A percentile compares a stretch with the other conserved stretches of the same genome.
Evolutionary conservation across 1,140 invertebrate genomes (phyloP).

Genomic region (Drosophila nikananu): DNA sequence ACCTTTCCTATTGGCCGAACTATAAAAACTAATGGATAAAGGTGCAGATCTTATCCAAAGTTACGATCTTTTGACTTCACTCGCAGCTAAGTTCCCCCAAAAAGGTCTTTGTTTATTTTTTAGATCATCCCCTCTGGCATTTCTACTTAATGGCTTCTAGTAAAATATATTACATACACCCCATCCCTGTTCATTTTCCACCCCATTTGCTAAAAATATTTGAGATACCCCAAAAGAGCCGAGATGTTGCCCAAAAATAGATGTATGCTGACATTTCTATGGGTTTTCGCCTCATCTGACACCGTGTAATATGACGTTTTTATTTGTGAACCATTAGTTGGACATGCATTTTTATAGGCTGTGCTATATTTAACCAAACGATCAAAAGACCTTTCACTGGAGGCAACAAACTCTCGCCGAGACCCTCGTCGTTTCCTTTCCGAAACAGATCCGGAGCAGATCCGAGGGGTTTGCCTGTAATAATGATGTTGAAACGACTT

Average conservation of each 20-base stretch:
- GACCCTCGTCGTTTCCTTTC: constrained; percentile 8
- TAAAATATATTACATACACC: constrained; percentile 6
- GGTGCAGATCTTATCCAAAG: neutral
- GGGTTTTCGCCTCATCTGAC: constrained; percentile 3
- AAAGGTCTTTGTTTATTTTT: neutral
- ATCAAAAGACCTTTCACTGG: constrained; percentile 26
- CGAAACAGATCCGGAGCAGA: constrained; percentile 4
- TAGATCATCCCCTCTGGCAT: constrained; percentile 5
- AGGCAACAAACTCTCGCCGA: neutral
- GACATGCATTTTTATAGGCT: constrained; percentile 12
- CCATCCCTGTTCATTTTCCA: constrained; percentile 31
- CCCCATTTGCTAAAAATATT: constrained; percentile 41
- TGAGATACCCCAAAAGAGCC: neutral
- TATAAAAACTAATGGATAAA: neutral
- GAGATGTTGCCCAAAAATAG: constrained; percentile 29
- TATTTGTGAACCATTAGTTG: constrained; percentile 36
- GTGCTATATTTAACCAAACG: neutral
- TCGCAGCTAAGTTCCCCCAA: neutral
- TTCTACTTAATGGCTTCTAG: constrained; percentile 4
- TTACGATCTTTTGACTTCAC: neutral
- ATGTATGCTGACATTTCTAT: constrained; percentile 27
- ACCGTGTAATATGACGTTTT: constrained; percentile 7
- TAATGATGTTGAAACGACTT: constrained; percentile 70
- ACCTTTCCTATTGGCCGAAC: neutral
- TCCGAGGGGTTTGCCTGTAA: constrained; percentile 29